Evolutionary conservation across 2,888 invertebrate genomes (phyloP).

Genomic region (Troides helena): DNA sequence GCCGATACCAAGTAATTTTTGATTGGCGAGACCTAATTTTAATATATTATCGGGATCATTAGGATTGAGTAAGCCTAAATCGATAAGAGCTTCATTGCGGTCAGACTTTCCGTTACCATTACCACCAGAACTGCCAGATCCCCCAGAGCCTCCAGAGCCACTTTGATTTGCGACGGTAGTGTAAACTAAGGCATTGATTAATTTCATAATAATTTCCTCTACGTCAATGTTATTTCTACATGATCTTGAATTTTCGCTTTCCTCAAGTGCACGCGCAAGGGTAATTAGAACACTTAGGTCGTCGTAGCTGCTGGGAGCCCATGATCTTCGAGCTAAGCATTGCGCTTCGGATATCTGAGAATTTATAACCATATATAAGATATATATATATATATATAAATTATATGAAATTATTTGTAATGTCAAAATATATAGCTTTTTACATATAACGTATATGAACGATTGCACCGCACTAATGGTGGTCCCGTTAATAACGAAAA

Average conservation of each 20-base stretch:
- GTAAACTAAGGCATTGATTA: slow-evolving; percentile 60
- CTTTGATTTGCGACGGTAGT: slow-evolving; percentile 42
- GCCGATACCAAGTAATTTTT: slow-evolving; percentile 33
- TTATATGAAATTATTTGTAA: too few relatives aligned
- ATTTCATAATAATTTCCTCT: slow-evolving; percentile 59
- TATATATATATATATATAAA: too few relatives aligned
- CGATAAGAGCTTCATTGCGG: slow-evolving; percentile 31
- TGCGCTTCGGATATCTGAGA: slow-evolving; percentile 48
- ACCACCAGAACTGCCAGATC: slow-evolving; percentile 26
- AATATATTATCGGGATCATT: slow-evolving; percentile 33
- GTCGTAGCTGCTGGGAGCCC: slow-evolving; percentile 31
- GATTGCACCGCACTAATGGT: too few relatives aligned
- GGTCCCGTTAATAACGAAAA: too few relatives aligned
- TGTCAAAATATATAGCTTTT: too few relatives aligned
- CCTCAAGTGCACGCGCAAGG: slow-evolving; percentile 38
- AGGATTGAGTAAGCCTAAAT: slow-evolving; percentile 33
- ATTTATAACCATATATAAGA: neutral
- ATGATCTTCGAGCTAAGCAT: slow-evolving; percentile 33
- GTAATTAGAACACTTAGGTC: slow-evolving; percentile 38
- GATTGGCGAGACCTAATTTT: slow-evolving; percentile 33
- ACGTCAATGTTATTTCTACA: slow-evolving; percentile 36
- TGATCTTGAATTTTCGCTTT: slow-evolving; percentile 31
- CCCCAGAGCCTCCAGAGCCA: slow-evolving; percentile 26
- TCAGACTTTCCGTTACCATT: slow-evolving; percentile 13
- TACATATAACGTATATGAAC: too few relatives aligned